These are phyloP conservation scores for Oscheius sp. DNA, from an alignment of 2,888 invertebrate species.

Conservation along the genomic window DNA sequence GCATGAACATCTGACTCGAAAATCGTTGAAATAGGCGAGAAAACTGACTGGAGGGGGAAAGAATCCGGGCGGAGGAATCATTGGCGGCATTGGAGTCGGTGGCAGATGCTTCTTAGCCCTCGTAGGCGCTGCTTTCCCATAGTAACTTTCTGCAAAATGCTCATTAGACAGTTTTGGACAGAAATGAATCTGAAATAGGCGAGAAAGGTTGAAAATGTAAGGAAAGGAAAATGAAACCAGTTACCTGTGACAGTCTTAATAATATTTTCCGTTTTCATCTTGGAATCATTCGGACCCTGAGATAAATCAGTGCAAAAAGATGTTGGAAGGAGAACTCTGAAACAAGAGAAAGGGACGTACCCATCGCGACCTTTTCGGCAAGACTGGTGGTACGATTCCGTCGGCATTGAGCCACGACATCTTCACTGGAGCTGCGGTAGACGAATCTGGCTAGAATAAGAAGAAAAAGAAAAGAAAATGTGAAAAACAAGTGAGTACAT, in stretches of 20 bases:
- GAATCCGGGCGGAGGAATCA: neutral
- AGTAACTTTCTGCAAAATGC: neutral
- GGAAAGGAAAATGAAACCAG: neutral
- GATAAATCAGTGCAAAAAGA: neutral
- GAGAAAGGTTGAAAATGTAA: neutral
- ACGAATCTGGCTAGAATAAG: neutral
- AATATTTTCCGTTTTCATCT: neutral
- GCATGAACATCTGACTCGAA: neutral
- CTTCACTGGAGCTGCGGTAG: neutral
- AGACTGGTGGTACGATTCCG: conserved; percentile 3
- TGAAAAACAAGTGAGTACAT: neutral
- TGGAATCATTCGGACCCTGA: neutral
- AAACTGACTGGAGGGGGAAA: neutral
- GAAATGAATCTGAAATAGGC: neutral
- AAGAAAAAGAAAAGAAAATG: neutral
- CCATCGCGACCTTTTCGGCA: conserved; percentile 14
- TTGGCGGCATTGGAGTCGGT: neutral
- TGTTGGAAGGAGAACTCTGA: neutral
- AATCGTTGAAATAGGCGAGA: neutral
- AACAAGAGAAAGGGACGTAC: conserved; percentile 2
- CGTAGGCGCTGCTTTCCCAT: neutral
- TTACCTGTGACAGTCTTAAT: neutral
- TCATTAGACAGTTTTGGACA: too few relatives aligned
- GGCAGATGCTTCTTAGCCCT: neutral
- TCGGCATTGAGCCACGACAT: conserved; percentile 11